Percentiles rank a stretch among this genome's conserved stretches.
phyloP scores from a whole-genome alignment of 1,140 invertebrate species.

The Ylistrum balloti region DNA sequence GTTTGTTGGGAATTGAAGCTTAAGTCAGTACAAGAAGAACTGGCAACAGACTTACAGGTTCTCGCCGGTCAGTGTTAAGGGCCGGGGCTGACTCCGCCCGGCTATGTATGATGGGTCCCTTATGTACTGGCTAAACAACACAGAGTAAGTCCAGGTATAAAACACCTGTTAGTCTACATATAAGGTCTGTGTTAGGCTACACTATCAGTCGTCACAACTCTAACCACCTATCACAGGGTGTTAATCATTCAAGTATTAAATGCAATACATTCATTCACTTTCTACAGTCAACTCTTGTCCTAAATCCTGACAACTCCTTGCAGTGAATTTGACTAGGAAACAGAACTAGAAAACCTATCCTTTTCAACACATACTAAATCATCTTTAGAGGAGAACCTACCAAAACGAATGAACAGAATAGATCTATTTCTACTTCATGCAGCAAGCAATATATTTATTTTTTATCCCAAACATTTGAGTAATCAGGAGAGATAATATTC shows the following conservation, averaged over 20 bases:
- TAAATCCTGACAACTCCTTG: background rate
- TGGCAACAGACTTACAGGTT: conserved; percentile 58
- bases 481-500: too few relatives aligned
- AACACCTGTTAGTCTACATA: too few relatives aligned
- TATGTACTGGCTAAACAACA: conserved; percentile 27
- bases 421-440: background rate
- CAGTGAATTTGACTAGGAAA: background rate
- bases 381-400: conserved; percentile 3
- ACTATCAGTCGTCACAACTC: background rate
- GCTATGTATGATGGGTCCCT: conserved; percentile 58
- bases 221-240: background rate
- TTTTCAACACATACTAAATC: background rate
- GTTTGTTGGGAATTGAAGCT: background rate
- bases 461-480: too few relatives aligned
- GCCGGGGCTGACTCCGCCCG: conserved; percentile 64
- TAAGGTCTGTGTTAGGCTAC: background rate
- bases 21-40: background rate
- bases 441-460: background rate
- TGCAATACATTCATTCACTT: too few relatives aligned
- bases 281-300: too few relatives aligned
- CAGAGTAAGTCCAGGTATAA: background rate
- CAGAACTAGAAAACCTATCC: background rate
- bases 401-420: background rate
- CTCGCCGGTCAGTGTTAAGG: conserved; percentile 55
- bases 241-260: too few relatives aligned